Evolutionary conservation across 2,113 vertebrate genomes (phyloP).

Genomic region (Bucco capensis): DNA sequence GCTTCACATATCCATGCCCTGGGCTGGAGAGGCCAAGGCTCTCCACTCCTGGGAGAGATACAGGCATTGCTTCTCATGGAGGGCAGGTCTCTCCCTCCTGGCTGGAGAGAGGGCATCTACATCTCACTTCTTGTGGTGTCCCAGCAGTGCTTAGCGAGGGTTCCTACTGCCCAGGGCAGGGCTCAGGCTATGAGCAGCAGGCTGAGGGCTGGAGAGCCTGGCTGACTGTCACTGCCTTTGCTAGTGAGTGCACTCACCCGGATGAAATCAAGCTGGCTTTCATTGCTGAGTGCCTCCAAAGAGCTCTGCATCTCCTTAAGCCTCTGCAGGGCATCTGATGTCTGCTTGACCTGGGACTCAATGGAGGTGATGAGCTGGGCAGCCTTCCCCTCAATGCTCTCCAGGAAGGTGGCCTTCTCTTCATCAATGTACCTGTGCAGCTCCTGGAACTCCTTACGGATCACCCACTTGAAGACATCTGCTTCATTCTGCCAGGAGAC

Average conservation of each 20-base stretch:
- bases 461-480: conserved; percentile 83
- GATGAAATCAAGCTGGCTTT: conserved; percentile 78
- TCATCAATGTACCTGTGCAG: conserved; percentile 78
- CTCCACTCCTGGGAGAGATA: neutral
- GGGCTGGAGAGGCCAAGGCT: neutral
- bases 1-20: neutral
- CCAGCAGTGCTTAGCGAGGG: neutral
- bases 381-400: conserved; percentile 70
- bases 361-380: conserved; percentile 74
- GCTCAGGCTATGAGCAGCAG: neutral
- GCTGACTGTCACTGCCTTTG: neutral
- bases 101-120: neutral
- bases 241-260: conserved; percentile 33
- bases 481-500: conserved; percentile 75
- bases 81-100: neutral
- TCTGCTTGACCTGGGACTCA: conserved; percentile 78
- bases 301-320: conserved; percentile 69
- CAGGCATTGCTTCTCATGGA: neutral
- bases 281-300: conserved; percentile 72
- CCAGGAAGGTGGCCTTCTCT: conserved; percentile 80
- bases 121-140: neutral
- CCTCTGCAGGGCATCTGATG: conserved; percentile 57
- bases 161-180: neutral
- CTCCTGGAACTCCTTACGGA: conserved; percentile 83
- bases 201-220: neutral